phyloP scores from a whole-genome alignment of 2,888 invertebrate genomes.

The Limnephilus auricula region DNA sequence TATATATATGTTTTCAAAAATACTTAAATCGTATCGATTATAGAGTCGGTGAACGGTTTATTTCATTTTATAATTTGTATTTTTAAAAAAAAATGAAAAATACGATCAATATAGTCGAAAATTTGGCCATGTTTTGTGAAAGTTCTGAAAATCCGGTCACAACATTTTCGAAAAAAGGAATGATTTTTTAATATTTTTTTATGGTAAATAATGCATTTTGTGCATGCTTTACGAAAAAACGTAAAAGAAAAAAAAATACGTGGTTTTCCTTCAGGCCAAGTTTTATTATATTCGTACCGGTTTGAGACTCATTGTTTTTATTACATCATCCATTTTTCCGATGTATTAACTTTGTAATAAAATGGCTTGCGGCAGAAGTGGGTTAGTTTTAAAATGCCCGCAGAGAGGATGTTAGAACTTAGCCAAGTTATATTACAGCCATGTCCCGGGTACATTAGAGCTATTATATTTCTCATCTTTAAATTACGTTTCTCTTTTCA shows the following conservation, averaged over 20 bases:
- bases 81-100: too few relatives aligned
- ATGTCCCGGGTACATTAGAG: background rate
- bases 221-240: background rate
- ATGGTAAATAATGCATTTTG: background rate
- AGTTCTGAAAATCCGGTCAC: background rate
- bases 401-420: background rate
- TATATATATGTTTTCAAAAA: too few relatives aligned
- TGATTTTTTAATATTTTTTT: background rate
- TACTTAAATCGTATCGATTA: too few relatives aligned
- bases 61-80: too few relatives aligned
- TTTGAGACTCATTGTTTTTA: background rate
- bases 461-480: background rate
- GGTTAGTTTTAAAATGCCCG: background rate
- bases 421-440: background rate
- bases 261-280: background rate
- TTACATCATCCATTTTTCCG: background rate
- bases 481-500: background rate
- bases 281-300: background rate
- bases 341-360: background rate
- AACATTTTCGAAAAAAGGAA: background rate
- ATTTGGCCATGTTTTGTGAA: too few relatives aligned
- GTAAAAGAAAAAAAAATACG: background rate
- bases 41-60: too few relatives aligned
- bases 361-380: background rate
- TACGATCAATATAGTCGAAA: too few relatives aligned